Percentiles rank a stretch among this genome's conserved stretches.
Conservation (phyloP, 2,797 vertebrate genomes). For the Picus viridis region DNA sequence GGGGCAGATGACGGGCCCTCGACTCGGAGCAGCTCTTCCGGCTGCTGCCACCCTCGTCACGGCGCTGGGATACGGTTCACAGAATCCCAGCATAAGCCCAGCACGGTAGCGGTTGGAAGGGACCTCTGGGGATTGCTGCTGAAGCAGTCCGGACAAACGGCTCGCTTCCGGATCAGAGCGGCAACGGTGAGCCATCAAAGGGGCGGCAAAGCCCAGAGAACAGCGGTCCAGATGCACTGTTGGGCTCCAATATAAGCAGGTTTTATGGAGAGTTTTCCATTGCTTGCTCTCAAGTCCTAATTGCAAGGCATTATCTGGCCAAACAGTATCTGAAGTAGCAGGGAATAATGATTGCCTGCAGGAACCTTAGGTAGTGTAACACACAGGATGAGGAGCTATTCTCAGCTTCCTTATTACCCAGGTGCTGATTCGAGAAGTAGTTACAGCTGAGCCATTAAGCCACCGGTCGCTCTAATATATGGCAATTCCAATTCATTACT, state of each 20-base stretch:
- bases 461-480: slow-evolving; percentile 20
- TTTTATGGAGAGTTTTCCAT: slow-evolving; percentile 54
- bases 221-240: not conserved
- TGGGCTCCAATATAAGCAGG: slow-evolving; percentile 13
- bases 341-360: slow-evolving; percentile 10
- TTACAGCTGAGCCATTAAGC: slow-evolving; percentile 38
- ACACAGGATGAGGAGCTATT: slow-evolving; percentile 36
- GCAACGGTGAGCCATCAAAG: not conserved
- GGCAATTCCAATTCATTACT: slow-evolving; percentile 46
- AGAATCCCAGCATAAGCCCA: too few relatives aligned
- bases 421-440: slow-evolving; percentile 25
- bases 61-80: not conserved
- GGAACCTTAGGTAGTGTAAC: slow-evolving; percentile 1
- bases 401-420: not conserved
- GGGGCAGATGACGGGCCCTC: not conserved
- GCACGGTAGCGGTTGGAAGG: too few relatives aligned
- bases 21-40: not conserved
- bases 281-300: slow-evolving; percentile 29
- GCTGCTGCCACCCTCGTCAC: not conserved
- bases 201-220: slow-evolving; percentile 18
- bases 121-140: not conserved
- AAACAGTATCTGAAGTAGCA: slow-evolving; percentile 40
- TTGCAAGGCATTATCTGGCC: slow-evolving; percentile 51
- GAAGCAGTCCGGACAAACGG: slow-evolving; percentile 23
- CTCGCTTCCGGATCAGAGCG: not conserved